Evolutionary conservation across 2,113 vertebrate genomes (phyloP).

Genomic region (Vombatus ursinus): DNA sequence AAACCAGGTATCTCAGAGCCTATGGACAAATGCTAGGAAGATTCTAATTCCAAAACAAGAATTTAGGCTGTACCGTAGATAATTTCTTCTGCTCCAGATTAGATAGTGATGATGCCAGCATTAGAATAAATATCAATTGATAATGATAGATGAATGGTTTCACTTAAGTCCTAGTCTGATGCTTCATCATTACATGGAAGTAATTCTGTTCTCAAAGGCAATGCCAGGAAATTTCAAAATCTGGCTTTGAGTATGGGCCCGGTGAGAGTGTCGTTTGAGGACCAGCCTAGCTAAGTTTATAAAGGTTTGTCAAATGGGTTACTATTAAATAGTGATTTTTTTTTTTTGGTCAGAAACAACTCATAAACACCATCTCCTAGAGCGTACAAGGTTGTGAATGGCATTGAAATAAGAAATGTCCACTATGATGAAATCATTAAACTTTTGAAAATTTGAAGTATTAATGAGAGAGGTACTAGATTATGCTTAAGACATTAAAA

Average conservation of each 20-base stretch:
- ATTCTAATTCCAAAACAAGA: background rate
- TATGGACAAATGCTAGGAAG: background rate
- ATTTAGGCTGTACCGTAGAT: background rate
- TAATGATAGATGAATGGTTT: background rate
- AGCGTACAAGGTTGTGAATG: background rate
- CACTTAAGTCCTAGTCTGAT: background rate
- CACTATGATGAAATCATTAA: background rate
- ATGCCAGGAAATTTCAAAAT: background rate
- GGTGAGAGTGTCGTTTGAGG: background rate
- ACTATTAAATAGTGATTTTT: background rate
- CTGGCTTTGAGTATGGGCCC: background rate
- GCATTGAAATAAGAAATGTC: background rate
- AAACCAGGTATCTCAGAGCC: background rate
- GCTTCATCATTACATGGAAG: background rate
- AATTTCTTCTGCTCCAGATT: background rate
- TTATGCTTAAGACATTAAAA: background rate
- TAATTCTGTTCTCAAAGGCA: background rate
- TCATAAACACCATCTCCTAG: background rate
- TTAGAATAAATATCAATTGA: background rate
- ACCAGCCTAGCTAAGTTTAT: background rate
- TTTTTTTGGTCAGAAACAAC: background rate
- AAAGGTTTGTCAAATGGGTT: background rate
- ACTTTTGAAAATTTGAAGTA: background rate
- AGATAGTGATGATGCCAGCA: background rate
- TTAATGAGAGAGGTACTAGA: background rate